Evolutionary conservation across 2,888 invertebrate genomes (phyloP).

Genomic region (Euzetes globulus): DNA sequence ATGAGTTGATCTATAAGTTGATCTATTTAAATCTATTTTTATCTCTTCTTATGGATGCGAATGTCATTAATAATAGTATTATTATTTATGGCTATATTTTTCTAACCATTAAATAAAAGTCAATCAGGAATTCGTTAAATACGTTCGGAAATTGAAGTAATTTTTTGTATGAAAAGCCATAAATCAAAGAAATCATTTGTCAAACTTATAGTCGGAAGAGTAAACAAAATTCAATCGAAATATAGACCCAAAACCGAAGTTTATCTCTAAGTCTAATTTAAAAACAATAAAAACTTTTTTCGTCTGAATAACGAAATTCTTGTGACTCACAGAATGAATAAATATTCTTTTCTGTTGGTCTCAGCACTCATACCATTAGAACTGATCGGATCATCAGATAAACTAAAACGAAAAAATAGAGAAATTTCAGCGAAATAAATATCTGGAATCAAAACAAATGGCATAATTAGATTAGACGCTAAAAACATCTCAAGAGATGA

Average conservation of each 20-base stretch:
- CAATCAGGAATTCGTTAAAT: constrained; percentile 11
- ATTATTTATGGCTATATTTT: not conserved
- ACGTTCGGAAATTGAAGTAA: constrained; percentile 11
- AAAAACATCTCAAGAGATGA: constrained; percentile 5
- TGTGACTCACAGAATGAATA: too few species aligned
- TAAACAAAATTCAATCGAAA: not conserved
- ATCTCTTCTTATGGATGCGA: too few species aligned
- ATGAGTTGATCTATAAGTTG: too few species aligned
- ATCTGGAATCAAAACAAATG: not conserved
- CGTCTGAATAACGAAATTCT: too few species aligned
- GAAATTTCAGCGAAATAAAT: not conserved
- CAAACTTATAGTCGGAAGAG: not conserved
- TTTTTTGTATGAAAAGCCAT: not conserved
- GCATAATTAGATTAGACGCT: not conserved
- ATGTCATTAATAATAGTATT: not conserved
- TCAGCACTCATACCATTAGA: too few species aligned
- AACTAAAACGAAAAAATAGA: not conserved
- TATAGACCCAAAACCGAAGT: not conserved
- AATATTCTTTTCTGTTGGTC: too few species aligned
- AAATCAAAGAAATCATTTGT: not conserved
- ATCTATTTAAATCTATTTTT: too few species aligned
- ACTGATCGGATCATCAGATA: not conserved
- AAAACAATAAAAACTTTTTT: too few species aligned
- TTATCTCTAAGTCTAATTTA: too few species aligned
- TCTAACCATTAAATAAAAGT: not conserved